Conservation (phyloP, 2,888 invertebrate genomes). For the Eurytoma californica region DNA sequence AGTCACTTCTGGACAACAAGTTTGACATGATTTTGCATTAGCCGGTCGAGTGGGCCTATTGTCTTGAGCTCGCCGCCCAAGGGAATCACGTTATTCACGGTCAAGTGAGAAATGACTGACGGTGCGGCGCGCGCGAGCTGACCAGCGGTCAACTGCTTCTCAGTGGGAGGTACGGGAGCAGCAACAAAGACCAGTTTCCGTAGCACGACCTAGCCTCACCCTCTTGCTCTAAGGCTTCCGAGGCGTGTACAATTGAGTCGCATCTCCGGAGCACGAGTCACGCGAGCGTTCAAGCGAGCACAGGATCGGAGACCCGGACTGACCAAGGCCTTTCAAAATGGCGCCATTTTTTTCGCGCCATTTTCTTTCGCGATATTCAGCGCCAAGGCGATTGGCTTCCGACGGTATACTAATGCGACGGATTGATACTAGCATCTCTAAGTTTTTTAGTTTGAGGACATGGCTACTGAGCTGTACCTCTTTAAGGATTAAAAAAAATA, state of each 20-base stretch:
- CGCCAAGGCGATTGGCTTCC: no score
- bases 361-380: constrained; percentile 58
- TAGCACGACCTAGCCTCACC: constrained; percentile 55
- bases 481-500: no score
- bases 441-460: no score
- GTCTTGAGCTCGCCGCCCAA: constrained; percentile 34
- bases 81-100: constrained; percentile 70
- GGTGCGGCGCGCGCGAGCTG: constrained; percentile 58
- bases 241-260: constrained; percentile 10
- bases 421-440: no score
- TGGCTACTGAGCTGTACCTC: no score
- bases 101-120: constrained; percentile 64
- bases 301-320: constrained; percentile 55
- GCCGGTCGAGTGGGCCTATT: constrained; percentile 44
- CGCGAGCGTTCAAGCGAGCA: constrained; percentile 58
- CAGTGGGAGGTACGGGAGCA: constrained; percentile 64
- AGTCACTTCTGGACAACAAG: constrained; percentile 47
- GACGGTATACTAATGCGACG: no score
- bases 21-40: constrained; percentile 48
- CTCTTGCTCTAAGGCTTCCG: constrained; percentile 43
- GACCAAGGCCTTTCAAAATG: constrained; percentile 68
- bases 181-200: background rate
- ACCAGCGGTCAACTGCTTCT: constrained; percentile 71
- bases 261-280: constrained; percentile 63
- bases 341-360: constrained; percentile 68